Evolutionary conservation across 92 coral and sea anemone genomes (phyloP), one percentile per base, ranked within the genome.

Genomic region (Paramuricea clavata): DNA sequence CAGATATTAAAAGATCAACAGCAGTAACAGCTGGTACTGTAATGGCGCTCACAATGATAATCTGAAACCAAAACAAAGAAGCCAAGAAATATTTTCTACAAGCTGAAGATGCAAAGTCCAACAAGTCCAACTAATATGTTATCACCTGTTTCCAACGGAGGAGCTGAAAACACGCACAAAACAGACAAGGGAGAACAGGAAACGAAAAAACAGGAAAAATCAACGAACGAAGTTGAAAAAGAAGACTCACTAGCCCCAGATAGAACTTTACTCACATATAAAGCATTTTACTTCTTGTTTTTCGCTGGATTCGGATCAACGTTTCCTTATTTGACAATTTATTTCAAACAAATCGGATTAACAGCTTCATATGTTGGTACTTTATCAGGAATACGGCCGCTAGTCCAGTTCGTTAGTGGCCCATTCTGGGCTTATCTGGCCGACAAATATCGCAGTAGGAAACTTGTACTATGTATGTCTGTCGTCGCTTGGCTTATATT

Each of bases 221-320:
- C 26, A 76, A 49, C 21, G 57, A 22, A 72, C 7, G 78, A 72
- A 72, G 41, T 16, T 8, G 78, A 8, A 72, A 41, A 7, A 34
- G 57, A 44, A 16, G 78, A 39, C 0, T 30, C 74, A 67, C 11
- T 15, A 41, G 13, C 34, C 1, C 52, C 52, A 78, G 93, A 96
- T 83, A 86, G 88, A 27, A 83, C 81, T 5, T 90, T 95, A 7
- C 87, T 96, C 10, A 79, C 79, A n/a, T 96, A 96, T 80, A 96
- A 96, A 85, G 93, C 91, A 41, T 96, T 96, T 83, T 96, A 94
- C 61, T 94, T 96, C 78, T 77, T 96, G 69, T 96, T 96, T 78
- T 90, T 96, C 62, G 99, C 97, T 70, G 99, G 99, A 13, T 96
- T 96, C 81, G 99, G 99, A 9, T 87, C 98, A 5, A 92, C 98